A percentile compares a stretch with the other conserved stretches of the same genome.
Conservation (phyloP, 2,797 vertebrate species). For the Sparus aurata region DNA sequence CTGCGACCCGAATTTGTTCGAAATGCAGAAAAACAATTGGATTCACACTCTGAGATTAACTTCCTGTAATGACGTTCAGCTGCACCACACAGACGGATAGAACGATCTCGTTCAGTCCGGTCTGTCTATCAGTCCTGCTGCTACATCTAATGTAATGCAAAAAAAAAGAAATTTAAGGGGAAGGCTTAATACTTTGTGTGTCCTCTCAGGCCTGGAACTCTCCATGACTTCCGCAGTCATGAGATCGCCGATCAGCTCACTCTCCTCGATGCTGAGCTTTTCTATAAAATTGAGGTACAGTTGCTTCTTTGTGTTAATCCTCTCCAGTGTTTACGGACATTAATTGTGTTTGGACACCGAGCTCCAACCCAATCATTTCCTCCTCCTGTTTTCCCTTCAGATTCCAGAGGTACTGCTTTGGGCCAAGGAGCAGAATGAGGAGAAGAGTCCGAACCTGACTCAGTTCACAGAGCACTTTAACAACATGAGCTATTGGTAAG, state of each 20-base stretch:
- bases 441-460: slow-evolving; percentile 98
- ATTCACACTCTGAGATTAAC: too few relatives aligned
- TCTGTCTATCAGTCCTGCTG: not conserved
- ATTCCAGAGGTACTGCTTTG: slow-evolving; percentile 98
- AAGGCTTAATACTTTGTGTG: slow-evolving; percentile 18
- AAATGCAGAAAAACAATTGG: too few relatives aligned
- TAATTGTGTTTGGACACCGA: not conserved
- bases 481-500: slow-evolving; percentile 99
- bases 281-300: slow-evolving; percentile 97
- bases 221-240: slow-evolving; percentile 98
- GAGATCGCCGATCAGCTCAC: slow-evolving; percentile 98
- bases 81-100: not conserved
- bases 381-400: slow-evolving; percentile 75
- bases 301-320: not conserved
- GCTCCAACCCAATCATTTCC: not conserved
- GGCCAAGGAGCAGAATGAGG: slow-evolving; percentile 99
- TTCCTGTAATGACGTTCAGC: not conserved
- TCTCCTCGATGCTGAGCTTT: slow-evolving; percentile 96
- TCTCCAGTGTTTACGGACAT: not conserved
- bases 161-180: not conserved
- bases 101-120: too few relatives aligned
- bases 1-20: too few relatives aligned
- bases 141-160: not conserved
- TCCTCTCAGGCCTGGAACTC: slow-evolving; percentile 92
- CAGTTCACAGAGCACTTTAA: slow-evolving; percentile 99